Base-by-base conservation (phyloP, 2,888 invertebrate species). In the Heliconius ismenius region DNA sequence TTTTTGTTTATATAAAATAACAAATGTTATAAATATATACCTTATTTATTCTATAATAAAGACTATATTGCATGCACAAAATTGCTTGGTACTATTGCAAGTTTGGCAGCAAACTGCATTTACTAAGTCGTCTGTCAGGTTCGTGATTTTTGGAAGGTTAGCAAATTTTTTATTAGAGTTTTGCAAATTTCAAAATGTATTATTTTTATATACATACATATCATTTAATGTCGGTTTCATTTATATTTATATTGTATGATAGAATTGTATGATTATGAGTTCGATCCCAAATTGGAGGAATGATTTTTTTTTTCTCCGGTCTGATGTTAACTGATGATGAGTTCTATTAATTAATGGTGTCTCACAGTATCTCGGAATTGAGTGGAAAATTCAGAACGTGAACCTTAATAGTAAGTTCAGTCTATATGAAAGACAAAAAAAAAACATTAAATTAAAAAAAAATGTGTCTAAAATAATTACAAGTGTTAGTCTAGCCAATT, bases 141-240 rank as follows among this genome's bases (percentile, higher is more conserved):
- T 90, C 90, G 90, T 89, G 89, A 87, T 85, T 83, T 82, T 83
- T 83, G 84, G 89, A 91, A 91, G 90, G 91, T 86, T 88, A 87
- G 80, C 81, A 79, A n/a, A n/a, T 74, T 73, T 80, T 39, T 24
- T 39, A 24, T 21, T 64, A 67, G 1, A 65, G 65, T 39, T 65
- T 39, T 39, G 24, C n/a, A 9, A 32, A 24, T 65, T 65, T 65
- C 1, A n/a, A 65, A 65, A n/a, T 54, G 21, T 54, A 69, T 21
- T 54, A 21, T 21, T 26, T 49, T 11, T 69, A 28, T 49, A 43
- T 43, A 36, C 2, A n/a, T 64, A 4, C 32, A 21, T 64, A 32
- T 6, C 1, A 49, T 49, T 49, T 49, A 1, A 49, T 49, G 18
- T 1, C 49, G 6, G 6, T 49, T 49, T 4, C 6, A 49, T 49